Percentiles rank a stretch among this genome's conserved stretches.
phyloP scores from a whole-genome alignment of 1,140 invertebrate genomes.

The Brevipalpus yothersi region DNA sequence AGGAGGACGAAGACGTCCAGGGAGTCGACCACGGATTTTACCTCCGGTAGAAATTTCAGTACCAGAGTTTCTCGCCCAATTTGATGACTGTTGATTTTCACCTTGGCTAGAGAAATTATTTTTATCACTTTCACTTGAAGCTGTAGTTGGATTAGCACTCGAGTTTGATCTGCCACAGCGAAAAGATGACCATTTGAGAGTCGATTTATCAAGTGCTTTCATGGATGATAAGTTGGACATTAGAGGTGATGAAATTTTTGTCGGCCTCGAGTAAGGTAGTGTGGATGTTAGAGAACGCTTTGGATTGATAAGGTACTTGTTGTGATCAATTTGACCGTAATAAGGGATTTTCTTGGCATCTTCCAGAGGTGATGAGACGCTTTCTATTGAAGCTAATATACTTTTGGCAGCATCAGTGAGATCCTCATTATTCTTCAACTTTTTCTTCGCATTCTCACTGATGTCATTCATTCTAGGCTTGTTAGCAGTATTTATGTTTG shows the following conservation, averaged over 20 bases:
- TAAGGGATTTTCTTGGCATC: conserved; percentile 18
- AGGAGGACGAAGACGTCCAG: not conserved
- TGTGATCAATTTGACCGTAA: not conserved
- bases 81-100: no score
- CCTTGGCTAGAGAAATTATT: no score
- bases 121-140: no score
- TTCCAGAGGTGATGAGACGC: conserved; percentile 22
- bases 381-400: conserved; percentile 20
- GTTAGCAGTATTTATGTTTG: no score
- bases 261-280: not conserved
- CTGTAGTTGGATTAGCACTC: no score
- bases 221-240: not conserved
- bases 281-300: not conserved
- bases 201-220: not conserved
- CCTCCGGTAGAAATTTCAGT: not conserved
- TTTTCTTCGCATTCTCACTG: not conserved
- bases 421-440: conserved; percentile 10
- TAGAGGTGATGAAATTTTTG: not conserved
- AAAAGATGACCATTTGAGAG: not conserved
- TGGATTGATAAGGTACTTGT: not conserved
- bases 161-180: not conserved
- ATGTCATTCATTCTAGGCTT: not conserved
- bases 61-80: no score
- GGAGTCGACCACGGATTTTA: not conserved
- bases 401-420: conserved; percentile 21